Evolutionary conservation across 2,113 vertebrate species (phyloP).

Genomic region (Leucosticte australis): DNA sequence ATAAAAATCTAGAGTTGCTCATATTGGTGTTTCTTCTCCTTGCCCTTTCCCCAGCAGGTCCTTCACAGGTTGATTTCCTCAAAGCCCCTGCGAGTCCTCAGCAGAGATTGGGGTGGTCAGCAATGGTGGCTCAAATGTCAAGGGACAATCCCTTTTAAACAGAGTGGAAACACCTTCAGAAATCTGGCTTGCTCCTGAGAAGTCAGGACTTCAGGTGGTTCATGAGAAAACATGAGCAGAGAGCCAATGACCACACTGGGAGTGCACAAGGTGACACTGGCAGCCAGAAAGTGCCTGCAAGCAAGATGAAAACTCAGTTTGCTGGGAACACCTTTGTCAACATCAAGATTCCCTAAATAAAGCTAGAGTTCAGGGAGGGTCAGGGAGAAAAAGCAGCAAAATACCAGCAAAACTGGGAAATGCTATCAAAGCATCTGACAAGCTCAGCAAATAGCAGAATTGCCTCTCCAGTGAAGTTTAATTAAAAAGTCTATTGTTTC

Average conservation of each 20-base stretch:
- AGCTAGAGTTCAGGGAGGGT: background rate
- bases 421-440: background rate
- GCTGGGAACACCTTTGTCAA: background rate
- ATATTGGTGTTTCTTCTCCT: background rate
- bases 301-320: background rate
- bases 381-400: background rate
- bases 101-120: background rate
- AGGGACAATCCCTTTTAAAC: background rate
- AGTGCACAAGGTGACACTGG: background rate
- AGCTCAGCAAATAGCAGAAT: conserved; percentile 38
- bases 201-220: background rate
- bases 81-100: background rate
- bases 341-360: background rate
- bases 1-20: background rate
- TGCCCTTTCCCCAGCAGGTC: background rate
- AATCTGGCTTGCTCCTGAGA: background rate
- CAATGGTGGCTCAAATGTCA: background rate
- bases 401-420: background rate
- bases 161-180: background rate
- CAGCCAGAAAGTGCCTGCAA: background rate
- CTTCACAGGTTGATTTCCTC: background rate
- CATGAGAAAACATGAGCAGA: background rate
- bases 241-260: too few relatives aligned
- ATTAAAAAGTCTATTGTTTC: conserved; percentile 46
- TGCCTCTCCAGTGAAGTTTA: conserved; percentile 36